Conservation (phyloP, 2,113 vertebrate genomes). For the Capra hircus region DNA sequence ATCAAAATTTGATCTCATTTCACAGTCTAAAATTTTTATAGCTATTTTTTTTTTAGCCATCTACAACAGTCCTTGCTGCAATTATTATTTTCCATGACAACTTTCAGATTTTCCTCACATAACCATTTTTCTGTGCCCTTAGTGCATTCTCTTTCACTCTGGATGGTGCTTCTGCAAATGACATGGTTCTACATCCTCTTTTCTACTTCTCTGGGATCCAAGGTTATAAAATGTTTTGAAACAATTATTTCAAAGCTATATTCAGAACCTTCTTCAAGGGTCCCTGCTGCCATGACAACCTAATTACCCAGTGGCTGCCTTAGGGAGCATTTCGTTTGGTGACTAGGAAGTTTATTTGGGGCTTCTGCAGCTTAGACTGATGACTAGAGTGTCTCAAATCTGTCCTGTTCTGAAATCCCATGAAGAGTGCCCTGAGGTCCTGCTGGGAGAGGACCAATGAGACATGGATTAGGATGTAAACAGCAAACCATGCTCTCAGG, state of each 20-base stretch:
- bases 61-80: not conserved
- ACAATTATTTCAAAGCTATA: conserved; percentile 18
- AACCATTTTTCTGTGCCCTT: not conserved
- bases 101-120: not conserved
- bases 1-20: not conserved
- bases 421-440: not conserved
- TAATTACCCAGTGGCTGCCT: not conserved
- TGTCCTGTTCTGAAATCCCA: not conserved
- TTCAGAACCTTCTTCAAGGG: conserved; percentile 39
- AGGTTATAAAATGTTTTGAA: conserved; percentile 37
- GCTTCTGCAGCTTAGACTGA: not conserved
- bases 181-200: not conserved
- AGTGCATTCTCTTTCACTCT: not conserved
- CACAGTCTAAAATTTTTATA: conserved; percentile 28
- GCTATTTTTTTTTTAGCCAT: not conserved
- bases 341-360: not conserved
- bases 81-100: not conserved
- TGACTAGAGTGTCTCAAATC: not conserved
- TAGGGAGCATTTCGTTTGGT: not conserved
- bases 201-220: not conserved
- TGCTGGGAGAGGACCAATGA: not conserved
- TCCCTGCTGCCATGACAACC: conserved; percentile 36
- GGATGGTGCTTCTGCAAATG: not conserved
- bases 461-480: not conserved
- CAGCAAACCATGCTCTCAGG: not conserved